Base-by-base conservation (phyloP, 2,113 vertebrate genomes). In the Crotalus horridus region DNA sequence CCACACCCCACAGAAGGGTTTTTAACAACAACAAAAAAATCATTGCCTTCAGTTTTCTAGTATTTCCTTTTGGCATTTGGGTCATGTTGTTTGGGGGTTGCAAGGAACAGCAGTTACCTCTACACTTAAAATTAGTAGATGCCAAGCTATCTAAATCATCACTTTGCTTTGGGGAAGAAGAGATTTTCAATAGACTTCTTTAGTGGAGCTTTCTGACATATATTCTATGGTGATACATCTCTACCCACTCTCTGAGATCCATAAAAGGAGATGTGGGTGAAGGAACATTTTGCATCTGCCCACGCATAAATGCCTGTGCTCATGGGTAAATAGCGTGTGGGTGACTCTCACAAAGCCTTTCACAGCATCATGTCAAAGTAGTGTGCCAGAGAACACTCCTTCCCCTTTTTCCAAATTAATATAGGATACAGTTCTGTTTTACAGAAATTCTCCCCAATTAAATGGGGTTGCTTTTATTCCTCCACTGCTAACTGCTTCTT, bases 281-380 rank as follows among this genome's bases (percentile, higher is more conserved):
- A 93, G 64, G 96, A 97, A 97, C 97, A 97, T 97, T 97, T 96
- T 96, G 95, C 95, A 93, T 86, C 56, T 94, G 74, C 97, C 96
- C 85, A 96, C 96, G 93, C 95, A 92, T 92, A 91, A 94, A 24
- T 86, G 74, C 26, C 74, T 91, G 96, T 89, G 93, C 94, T 93
- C 85, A n/a, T 0, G 2, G 94, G 39, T 87, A 92, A 96, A 92
- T 0, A 33, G 48, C 3, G 85, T 55, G 95, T 96, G 95, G 97
- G 96, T 94, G 96, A 91, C 85, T 48, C 0, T 0, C 54, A 48
- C 95, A 92, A 93, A 95, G 96, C 95, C 93, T 94, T 89, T 93
- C 94, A 43, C 94, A 95, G 90, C 95, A 94, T 94, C 88, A 87
- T 90, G 91, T 87, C 93, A 87, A 93, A 89, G 88, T 29, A 48